Evolutionary conservation across 64 coral and sea anemone genomes (phyloP).

Genomic region (Montipora capricornis): DNA sequence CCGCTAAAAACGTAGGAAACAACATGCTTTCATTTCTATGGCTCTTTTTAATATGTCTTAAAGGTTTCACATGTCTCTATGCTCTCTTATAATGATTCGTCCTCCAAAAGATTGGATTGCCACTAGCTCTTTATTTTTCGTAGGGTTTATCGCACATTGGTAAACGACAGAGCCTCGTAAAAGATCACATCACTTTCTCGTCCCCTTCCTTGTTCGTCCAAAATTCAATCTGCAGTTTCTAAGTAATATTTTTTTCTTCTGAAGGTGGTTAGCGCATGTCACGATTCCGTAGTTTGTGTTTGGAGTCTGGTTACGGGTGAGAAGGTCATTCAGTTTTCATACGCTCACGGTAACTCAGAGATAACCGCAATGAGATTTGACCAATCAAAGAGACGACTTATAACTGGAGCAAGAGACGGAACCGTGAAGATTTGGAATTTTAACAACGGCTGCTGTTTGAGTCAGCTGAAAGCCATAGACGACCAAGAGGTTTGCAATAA

Average conservation of each 20-base stretch:
- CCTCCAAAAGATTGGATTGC: background rate
- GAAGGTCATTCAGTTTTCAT: conserved; percentile 96
- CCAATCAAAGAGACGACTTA: conserved; percentile 78
- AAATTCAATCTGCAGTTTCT: too few species aligned
- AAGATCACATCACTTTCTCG: background rate
- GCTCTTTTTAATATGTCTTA: too few species aligned
- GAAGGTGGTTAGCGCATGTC: conserved; percentile 93
- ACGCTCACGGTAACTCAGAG: conserved; percentile 85
- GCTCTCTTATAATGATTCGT: background rate
- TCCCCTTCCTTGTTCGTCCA: background rate
- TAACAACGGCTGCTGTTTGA: conserved; percentile 93
- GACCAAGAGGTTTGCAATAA: conserved; percentile 75
- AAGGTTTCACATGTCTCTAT: too few species aligned
- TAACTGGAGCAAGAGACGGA: conserved; percentile 90
- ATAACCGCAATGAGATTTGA: conserved; percentile 99
- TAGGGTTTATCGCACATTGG: background rate
- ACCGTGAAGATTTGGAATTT: conserved; percentile 97
- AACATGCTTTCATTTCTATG: too few species aligned
- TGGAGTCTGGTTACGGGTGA: conserved; percentile 97
- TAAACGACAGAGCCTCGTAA: background rate
- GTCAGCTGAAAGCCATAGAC: conserved; percentile 72
- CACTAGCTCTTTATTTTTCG: background rate
- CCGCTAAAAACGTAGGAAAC: too few species aligned
- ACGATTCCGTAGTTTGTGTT: conserved; percentile 97
- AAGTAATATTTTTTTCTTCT: background rate